Evolutionary conservation across 2,113 vertebrate genomes (phyloP), one percentile per base, ranked within the genome.

Genomic region (Callopanchax toddi): DNA sequence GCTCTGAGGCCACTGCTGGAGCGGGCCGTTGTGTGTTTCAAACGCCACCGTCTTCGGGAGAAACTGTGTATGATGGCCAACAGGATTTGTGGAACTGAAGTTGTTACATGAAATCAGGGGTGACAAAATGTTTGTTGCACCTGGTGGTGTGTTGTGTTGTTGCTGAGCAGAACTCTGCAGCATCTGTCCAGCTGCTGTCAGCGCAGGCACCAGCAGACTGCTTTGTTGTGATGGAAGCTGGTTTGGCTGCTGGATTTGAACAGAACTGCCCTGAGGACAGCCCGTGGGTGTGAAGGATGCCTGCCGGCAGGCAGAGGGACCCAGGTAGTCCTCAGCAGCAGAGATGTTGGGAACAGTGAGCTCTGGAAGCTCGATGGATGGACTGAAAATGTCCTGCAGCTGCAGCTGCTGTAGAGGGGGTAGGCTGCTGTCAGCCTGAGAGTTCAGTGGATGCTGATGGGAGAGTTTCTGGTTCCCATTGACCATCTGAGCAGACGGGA

Each of bases 361-460:
- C 3, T 77, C 64, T 3, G 85, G 81, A 5, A 86, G 74, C 50
- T 87, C 83, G 1, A 87, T 52, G 0, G 81, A 74, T 0, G 73
- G 73, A 46, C 73, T 81, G 79, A 88, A 90, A 17, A 91, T 78
- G 43, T 89, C 80, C 3, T 57, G 71, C 4, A 90, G 73, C 66
- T 91, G 86, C 36, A 87, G 85, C 56, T 86, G 82, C 18, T 84
- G 79, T 0, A 78, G 60, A 0, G 51, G 36, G 0, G 72, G 76
- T 57, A 75, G 39, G 39, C 13, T 55, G 22, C 23, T 3, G 11
- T 69, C 42, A 0, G 72, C 23, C 0, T 16, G 26, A 1, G 51
- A 0, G 1, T 60, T 37, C 0, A 26, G 45, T 3, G 69, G 62
- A 9, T 2, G 44, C 0, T 44, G 48, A 57, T 84, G 74, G 5